A percentile compares a stretch with the other conserved stretches of the same genome.
phyloP scores from a whole-genome alignment of 1,140 invertebrate genomes.

The Drosophila equinoxialis region DNA sequence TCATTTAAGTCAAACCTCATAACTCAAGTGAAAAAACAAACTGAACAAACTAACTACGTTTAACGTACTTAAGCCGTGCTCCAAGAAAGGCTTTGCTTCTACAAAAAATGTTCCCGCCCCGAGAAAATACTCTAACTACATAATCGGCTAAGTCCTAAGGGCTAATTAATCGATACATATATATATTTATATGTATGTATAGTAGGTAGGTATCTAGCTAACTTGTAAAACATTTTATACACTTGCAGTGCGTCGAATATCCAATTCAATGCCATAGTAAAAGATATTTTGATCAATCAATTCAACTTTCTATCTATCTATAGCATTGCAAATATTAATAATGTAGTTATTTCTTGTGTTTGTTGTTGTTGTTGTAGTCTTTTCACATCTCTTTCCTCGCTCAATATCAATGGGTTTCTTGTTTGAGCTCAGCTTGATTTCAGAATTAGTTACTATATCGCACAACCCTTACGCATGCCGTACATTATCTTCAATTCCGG shows the following conservation, averaged over 20 bases:
- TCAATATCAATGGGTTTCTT: conserved; percentile 20
- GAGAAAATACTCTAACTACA: conserved; percentile 35
- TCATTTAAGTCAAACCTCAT: not conserved
- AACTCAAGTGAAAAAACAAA: conserved; percentile 20
- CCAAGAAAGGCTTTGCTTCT: conserved; percentile 48
- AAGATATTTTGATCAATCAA: conserved; percentile 12
- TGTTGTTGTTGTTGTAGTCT: conserved; percentile 62
- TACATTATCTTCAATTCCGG: conserved; percentile 93
- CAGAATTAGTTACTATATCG: conserved; percentile 86
- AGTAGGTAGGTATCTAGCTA: conserved; percentile 57
- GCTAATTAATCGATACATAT: conserved; percentile 7
- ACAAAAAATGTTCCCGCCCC: conserved; percentile 45
- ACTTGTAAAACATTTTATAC: conserved; percentile 43
- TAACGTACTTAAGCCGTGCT: conserved; percentile 71
- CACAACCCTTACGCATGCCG: conserved; percentile 90
- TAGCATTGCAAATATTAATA: conserved; percentile 72
- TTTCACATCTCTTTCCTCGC: conserved; percentile 47
- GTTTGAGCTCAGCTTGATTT: conserved; percentile 66
- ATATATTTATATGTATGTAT: conserved; percentile 2
- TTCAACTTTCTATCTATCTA: conserved; percentile 29
- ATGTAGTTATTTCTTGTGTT: conserved; percentile 43
- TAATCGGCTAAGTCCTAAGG: conserved; percentile 57
- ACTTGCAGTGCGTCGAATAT: conserved; percentile 55
- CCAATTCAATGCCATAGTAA: conserved; percentile 20
- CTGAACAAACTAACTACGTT: conserved; percentile 58